These are phyloP conservation scores for Dascyllus trimaculatus DNA, from an alignment of 2,113 vertebrate genomes.

Conservation along the genomic window DNA sequence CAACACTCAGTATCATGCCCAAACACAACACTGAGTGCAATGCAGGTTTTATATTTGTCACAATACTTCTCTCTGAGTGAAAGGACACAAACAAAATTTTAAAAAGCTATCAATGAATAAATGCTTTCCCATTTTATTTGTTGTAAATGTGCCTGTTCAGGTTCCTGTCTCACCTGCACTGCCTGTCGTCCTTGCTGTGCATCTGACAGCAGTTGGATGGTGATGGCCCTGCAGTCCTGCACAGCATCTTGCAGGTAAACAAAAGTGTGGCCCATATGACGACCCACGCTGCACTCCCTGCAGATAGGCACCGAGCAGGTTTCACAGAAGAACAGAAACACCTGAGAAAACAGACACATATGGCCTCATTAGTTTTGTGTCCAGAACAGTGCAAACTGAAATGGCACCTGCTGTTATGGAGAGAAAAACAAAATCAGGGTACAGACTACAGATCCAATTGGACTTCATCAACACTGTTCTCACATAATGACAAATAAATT, in stretches of 20 bases:
- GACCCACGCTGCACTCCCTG: slow-evolving; percentile 94
- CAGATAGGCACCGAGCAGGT: slow-evolving; percentile 97
- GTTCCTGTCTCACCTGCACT: slow-evolving; percentile 89
- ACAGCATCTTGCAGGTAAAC: slow-evolving; percentile 97
- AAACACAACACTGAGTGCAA: too few relatives aligned
- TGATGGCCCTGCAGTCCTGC: slow-evolving; percentile 94
- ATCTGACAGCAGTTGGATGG: slow-evolving; percentile 96
- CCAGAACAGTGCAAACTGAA: not conserved
- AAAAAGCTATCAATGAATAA: too few relatives aligned
- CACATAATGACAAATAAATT: too few relatives aligned
- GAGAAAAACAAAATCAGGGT: not conserved
- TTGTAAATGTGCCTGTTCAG: not conserved
- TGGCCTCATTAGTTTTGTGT: not conserved
- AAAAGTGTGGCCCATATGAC: slow-evolving; percentile 95
- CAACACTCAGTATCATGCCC: too few relatives aligned
- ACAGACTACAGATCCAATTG: not conserved
- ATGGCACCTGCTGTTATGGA: too few relatives aligned
- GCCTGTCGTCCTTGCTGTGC: slow-evolving; percentile 97
- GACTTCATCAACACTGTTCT: too few relatives aligned
- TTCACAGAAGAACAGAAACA: slow-evolving; percentile 97
- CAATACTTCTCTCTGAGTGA: too few relatives aligned
- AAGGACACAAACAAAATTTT: too few relatives aligned
- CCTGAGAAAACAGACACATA: slow-evolving; percentile 75
- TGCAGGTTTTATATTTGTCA: too few relatives aligned
- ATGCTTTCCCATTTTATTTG: not conserved